Base-by-base conservation (phyloP, 2,888 invertebrate species). In the Drosophila niveifrons region DNA sequence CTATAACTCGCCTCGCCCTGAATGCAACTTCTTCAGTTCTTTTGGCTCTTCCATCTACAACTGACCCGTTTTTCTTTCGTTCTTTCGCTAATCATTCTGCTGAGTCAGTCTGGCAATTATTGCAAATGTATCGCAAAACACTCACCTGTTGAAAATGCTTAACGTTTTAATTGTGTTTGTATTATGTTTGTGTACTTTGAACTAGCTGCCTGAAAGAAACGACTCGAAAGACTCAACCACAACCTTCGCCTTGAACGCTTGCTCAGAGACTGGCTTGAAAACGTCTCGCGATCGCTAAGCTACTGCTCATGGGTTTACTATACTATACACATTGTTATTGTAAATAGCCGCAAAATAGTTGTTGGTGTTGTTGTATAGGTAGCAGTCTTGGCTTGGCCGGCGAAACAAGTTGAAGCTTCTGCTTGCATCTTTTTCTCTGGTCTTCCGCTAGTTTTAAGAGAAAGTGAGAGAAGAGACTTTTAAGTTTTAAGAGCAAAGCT, bases 191-290 rank as follows among this genome's bases (percentile, higher is more conserved):
- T 80, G 73, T 70, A 81, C 74, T 84, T 85, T 81, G 69, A 64
- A 84, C 74, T 72, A 50, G 53, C 66, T 41, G 65, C 29, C 31
- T 36, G 44, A 34, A 51, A 36, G n/a, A n/a, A 4, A 36, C 36
- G 52, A 61, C 39, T 66, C 36, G 44, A 29, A 55, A 51, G 47
- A 53, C 65, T 61, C 57, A 62, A 70, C 57, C 63, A 86, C 90
- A 91, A 91, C 91, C 91, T 92, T 91, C 90, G 89, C 88, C 89
- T 91, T 87, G 90, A 85, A 90, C 90, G 90, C 76, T 79, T 82
- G 82, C 75, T 75, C 72, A 72, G 71, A 78, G 82, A 91, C 91
- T 91, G 90, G 80, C 74, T 55, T 72, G 63, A 52, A 72, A 62
- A 51, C 61, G 65, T 61, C 66, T 76, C 73, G 57, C 76, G 76